These are phyloP conservation scores for Gnathonemus longibarbis DNA, from an alignment of 2,113 vertebrate genomes.

Conservation along the genomic window DNA sequence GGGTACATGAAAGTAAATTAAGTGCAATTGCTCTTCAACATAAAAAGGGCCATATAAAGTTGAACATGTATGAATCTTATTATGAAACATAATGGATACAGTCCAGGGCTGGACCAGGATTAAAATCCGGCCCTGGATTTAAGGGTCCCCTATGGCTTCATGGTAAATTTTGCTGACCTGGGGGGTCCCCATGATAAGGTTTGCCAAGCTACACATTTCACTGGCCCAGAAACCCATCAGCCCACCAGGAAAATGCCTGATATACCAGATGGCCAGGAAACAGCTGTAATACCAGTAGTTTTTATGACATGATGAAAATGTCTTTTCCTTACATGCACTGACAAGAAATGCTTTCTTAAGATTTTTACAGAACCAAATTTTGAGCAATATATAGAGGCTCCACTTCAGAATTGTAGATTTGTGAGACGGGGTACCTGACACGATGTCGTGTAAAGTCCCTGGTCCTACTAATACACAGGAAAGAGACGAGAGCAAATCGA, in stretches of 20 bases:
- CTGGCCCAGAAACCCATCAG: background rate
- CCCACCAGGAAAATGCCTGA: background rate
- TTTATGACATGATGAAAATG: background rate
- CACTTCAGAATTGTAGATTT: background rate
- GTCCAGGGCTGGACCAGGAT: background rate
- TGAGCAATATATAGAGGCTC: background rate
- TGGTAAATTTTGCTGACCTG: background rate
- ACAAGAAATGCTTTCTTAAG: background rate
- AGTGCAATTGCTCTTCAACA: background rate
- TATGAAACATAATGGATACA: background rate
- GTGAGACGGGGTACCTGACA: background rate
- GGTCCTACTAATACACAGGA: conserved; percentile 4
- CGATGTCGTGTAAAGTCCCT: background rate
- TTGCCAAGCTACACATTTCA: background rate
- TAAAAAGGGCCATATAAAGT: background rate
- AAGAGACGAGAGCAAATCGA: conserved; percentile 25
- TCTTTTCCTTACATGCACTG: background rate
- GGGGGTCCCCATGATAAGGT: background rate
- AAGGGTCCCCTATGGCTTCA: background rate
- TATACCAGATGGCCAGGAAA: background rate
- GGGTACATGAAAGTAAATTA: background rate
- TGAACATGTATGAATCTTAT: background rate
- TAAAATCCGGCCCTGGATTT: background rate
- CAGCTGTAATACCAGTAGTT: background rate
- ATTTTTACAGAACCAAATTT: background rate